Percentiles rank a stretch among this genome's conserved stretches.
Conservation (phyloP, 2,888 invertebrate genomes). For the Ochropacha duplaris region DNA sequence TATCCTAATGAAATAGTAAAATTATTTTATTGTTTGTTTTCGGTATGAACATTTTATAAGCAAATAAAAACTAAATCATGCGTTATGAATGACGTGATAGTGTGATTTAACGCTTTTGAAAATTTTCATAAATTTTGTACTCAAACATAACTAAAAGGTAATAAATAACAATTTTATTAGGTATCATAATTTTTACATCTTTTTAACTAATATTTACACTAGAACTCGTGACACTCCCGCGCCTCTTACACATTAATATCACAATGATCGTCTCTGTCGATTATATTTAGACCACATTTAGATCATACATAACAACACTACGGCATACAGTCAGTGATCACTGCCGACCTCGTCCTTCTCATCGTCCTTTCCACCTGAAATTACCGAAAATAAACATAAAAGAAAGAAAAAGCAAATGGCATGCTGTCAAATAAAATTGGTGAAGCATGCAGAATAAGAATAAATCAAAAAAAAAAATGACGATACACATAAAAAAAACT, state of each 20-base stretch:
- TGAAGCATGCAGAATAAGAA: conserved; percentile 25
- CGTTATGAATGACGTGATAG: background rate
- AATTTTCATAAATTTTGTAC: conserved; percentile 11
- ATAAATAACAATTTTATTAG: conserved; percentile 64
- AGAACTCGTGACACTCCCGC: conserved; percentile 55
- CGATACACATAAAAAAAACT: conserved; percentile 14
- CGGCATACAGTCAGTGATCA: conserved; percentile 68
- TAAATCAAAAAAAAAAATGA: conserved; percentile 7
- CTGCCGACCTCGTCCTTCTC: conserved; percentile 73
- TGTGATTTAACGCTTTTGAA: background rate
- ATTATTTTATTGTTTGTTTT: background rate
- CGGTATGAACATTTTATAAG: background rate
- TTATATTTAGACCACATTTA: conserved; percentile 44
- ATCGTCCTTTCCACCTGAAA: conserved; percentile 79
- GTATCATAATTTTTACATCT: conserved; percentile 60
- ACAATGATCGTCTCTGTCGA: conserved; percentile 79
- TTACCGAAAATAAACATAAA: conserved; percentile 70
- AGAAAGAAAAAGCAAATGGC: conserved; percentile 42
- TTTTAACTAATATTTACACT: conserved; percentile 75
- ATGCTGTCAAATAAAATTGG: conserved; percentile 30
- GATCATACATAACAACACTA: conserved; percentile 52
- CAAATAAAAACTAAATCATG: background rate
- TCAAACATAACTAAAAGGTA: conserved; percentile 55
- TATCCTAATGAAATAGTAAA: background rate
- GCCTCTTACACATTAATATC: conserved; percentile 77